Evolutionary conservation across 2,797 vertebrate species (phyloP).

Genomic region (Oophaga sylvatica): DNA sequence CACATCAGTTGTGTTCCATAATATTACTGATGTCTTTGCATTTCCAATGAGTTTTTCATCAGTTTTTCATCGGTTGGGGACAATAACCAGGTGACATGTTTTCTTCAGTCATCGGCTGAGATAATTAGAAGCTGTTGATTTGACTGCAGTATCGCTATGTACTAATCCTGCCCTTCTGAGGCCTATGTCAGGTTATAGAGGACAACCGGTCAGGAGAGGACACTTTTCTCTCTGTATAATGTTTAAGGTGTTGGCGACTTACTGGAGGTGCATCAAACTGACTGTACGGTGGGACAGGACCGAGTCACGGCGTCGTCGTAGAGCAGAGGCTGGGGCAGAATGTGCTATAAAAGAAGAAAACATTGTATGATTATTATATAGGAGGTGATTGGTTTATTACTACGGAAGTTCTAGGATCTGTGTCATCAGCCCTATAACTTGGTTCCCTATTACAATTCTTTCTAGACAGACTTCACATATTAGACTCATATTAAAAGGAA

Average conservation of each 20-base stretch:
- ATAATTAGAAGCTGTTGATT: background rate
- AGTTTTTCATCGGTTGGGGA: background rate
- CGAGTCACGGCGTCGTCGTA: conserved; percentile 80
- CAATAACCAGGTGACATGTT: background rate
- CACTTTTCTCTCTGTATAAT: background rate
- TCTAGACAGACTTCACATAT: too few species aligned
- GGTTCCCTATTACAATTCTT: too few species aligned
- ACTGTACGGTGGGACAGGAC: conserved; percentile 87
- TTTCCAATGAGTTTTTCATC: too few species aligned
- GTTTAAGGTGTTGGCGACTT: conserved; percentile 55
- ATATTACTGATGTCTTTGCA: background rate
- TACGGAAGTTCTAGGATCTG: background rate
- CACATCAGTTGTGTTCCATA: background rate
- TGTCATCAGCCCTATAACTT: too few species aligned
- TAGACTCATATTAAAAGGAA: too few species aligned
- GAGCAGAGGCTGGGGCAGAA: conserved; percentile 70
- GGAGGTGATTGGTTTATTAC: background rate
- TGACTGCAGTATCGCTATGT: background rate
- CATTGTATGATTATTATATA: background rate
- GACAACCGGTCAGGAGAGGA: background rate
- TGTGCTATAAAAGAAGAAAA: conserved; percentile 66
- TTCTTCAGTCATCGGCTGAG: background rate
- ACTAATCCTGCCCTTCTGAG: background rate
- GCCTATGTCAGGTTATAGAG: background rate
- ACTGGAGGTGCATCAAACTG: conserved; percentile 89